phyloP scores from a whole-genome alignment of 2,888 invertebrate genomes.

The Apotomis capreana region DNA sequence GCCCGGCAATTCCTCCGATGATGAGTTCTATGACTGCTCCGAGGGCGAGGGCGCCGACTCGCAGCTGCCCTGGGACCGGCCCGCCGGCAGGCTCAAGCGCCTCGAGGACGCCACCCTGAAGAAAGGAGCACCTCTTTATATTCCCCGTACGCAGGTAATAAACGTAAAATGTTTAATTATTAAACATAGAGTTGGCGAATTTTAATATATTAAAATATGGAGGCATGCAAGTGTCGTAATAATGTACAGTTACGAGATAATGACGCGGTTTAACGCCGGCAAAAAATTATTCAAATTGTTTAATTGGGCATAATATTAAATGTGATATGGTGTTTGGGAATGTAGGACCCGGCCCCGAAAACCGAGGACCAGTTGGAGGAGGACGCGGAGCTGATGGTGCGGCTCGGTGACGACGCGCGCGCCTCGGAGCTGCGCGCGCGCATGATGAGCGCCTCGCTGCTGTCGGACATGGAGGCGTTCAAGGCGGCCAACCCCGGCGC shows the following conservation, averaged over 20 bases:
- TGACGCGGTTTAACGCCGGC: neutral
- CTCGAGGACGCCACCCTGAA: constrained; percentile 71
- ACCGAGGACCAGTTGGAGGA: constrained; percentile 98
- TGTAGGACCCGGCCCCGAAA: constrained; percentile 96
- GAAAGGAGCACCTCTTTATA: constrained; percentile 72
- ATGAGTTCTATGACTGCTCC: constrained; percentile 92
- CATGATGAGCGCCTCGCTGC: constrained; percentile 97
- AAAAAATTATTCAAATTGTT: neutral
- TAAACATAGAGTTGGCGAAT: neutral
- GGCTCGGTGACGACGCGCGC: constrained; percentile 92
- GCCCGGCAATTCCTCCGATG: constrained; percentile 75
- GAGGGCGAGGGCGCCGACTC: constrained; percentile 83
- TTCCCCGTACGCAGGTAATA: constrained; percentile 74
- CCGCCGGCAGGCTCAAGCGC: constrained; percentile 67
- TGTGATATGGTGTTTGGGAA: constrained; percentile 84
- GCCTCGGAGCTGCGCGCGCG: constrained; percentile 93
- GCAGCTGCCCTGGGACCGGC: constrained; percentile 71
- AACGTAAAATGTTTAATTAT: neutral
- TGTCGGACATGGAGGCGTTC: constrained; percentile 99
- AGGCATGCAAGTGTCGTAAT: constrained; percentile 8
- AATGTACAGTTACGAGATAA: neutral
- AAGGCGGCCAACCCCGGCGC: constrained; percentile 98
- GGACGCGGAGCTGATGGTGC: constrained; percentile 94
- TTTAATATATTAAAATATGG: constrained; percentile 6
- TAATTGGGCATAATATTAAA: neutral